Percentiles rank a stretch among this genome's conserved stretches.
These are phyloP conservation scores for Eristalinus aeneus DNA, from an alignment of 2,888 invertebrate genomes.

Conservation along the genomic window DNA sequence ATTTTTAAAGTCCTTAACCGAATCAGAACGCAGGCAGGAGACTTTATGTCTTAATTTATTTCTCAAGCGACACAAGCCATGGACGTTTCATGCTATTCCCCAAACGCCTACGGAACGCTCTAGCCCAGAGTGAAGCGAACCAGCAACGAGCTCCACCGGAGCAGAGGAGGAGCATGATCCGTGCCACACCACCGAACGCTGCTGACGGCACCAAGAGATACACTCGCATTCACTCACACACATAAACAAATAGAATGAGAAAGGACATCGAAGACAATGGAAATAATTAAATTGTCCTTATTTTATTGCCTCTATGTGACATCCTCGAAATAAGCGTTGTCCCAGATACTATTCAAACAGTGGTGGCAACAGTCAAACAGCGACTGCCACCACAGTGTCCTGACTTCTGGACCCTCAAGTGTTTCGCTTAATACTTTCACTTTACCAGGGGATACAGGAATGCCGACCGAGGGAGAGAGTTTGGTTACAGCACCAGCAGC, in stretches of 20 bases:
- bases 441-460: not conserved
- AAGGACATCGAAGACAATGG: slow-evolving; percentile 1
- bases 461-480: not conserved
- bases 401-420: slow-evolving; percentile 11
- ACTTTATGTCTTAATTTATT: slow-evolving; percentile 30
- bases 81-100: not conserved
- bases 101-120: not conserved
- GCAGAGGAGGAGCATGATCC: not conserved
- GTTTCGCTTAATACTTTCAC: slow-evolving; percentile 55
- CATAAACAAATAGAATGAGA: not conserved
- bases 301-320: slow-evolving; percentile 61
- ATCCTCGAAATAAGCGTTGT: slow-evolving; percentile 39
- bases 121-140: not conserved
- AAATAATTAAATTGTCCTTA: slow-evolving; percentile 8
- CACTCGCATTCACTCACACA: not conserved
- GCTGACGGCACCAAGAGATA: not conserved
- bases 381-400: not conserved
- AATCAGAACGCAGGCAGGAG: slow-evolving; percentile 20
- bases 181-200: not conserved
- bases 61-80: not conserved
- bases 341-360: slow-evolving; percentile 20
- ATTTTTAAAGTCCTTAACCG: slow-evolving; percentile 24
- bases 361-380: slow-evolving; percentile 1
- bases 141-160: not conserved
- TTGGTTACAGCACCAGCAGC: not conserved